Base-by-base conservation (phyloP, 2,113 vertebrate species). In the Bostrychus sinensis region DNA sequence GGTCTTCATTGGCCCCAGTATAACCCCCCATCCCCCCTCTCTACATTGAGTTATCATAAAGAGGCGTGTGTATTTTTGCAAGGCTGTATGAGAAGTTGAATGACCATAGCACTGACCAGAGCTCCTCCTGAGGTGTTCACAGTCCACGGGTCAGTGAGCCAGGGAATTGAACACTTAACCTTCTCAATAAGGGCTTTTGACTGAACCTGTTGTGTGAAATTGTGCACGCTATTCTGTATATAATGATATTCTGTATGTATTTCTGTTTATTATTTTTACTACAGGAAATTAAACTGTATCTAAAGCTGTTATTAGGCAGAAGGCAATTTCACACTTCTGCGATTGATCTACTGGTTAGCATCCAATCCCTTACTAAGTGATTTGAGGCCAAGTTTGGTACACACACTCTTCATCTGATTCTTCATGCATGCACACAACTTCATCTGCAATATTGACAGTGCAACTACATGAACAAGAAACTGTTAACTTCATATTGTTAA, bases 41-140 rank as follows among this genome's bases (percentile, higher is more conserved):
- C 20, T 23, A 11, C 60, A 78, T 77, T 81, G 78, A 82, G 83
- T 83, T 78, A 80, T 82, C 70, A 83, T 71, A 41, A 82, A 75
- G 64, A 50, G 57, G 62, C 65, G 68, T 58, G 48, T 48, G 50
- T 51, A 54, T 69, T 62, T 61, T 39, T 46, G 58, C 82, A n/a
- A n/a, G n/a, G n/a, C 56, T 58, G 46, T 12, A 71, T 77, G 80
- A 45, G 77, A 9, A 72, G 43, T 82, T 73, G 75, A 87, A 69
- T 86, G 82, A 79, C 71, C 57, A 54, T 83, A 71, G 78, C 64
- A 2, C 64, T 55, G 76, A 78, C 64, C 65, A 34, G 30, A 54
- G 66, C 56, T 60, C 12, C 50, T 74, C 69, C 66, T 10, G 58
- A 62, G 70, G 75, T 67, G 38, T 53, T 34, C 55, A 54, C 43